phyloP scores from a whole-genome alignment of 2,797 vertebrate species.

The Neosalanx taihuensis region DNA sequence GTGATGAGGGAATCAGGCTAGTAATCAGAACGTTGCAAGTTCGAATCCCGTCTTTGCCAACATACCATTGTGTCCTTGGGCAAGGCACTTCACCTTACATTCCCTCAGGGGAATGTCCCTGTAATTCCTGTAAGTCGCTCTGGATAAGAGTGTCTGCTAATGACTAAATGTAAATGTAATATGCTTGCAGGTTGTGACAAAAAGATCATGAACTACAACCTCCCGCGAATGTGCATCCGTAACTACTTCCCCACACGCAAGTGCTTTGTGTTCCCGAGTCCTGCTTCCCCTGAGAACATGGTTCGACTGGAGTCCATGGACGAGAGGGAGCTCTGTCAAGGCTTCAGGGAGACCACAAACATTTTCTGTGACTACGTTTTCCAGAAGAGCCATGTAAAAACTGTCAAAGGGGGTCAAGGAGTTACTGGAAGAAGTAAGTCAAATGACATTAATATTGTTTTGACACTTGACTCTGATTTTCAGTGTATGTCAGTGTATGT shows the following conservation, averaged over 20 bases:
- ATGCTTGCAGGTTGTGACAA: constrained; percentile 26
- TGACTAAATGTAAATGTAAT: background rate
- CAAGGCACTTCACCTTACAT: too few relatives aligned
- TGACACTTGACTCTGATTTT: background rate
- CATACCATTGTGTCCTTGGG: too few relatives aligned
- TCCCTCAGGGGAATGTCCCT: too few relatives aligned
- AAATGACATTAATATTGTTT: too few relatives aligned
- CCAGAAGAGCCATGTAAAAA: constrained; percentile 43
- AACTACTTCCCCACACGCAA: constrained; percentile 63
- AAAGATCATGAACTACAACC: constrained; percentile 40
- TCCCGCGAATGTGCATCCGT: constrained; percentile 62
- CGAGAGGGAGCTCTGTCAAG: constrained; percentile 30
- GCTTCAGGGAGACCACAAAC: constrained; percentile 27
- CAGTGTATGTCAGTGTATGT: background rate
- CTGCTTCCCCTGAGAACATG: constrained; percentile 43
- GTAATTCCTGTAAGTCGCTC: too few relatives aligned
- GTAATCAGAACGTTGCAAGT: too few relatives aligned
- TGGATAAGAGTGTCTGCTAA: too few relatives aligned
- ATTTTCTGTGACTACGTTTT: constrained; percentile 45
- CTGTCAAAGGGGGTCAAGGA: constrained; percentile 48
- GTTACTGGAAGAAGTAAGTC: constrained; percentile 52
- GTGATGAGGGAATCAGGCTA: too few relatives aligned
- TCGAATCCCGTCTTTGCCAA: too few relatives aligned
- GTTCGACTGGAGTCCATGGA: constrained; percentile 39
- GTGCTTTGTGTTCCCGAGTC: constrained; percentile 65